A percentile compares a stretch with the other conserved stretches of the same genome.
These are phyloP conservation scores for human (Homo sapiens) DNA, from an alignment of 2,113 vertebrate species.

Conservation along the genomic window DNA sequence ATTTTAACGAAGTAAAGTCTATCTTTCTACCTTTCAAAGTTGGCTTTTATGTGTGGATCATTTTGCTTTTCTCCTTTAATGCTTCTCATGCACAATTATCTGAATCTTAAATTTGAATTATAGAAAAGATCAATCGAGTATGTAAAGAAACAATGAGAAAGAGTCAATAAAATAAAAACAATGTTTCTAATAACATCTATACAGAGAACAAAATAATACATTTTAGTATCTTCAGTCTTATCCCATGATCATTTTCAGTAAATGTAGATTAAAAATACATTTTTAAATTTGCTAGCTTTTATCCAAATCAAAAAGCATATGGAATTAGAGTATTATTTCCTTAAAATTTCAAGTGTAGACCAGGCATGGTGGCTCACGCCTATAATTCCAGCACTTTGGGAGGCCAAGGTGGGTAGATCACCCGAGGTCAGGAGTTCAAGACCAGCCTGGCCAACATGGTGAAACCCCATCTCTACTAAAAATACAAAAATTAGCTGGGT, in stretches of 20 bases:
- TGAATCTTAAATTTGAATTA: not conserved
- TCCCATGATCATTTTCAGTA: not conserved
- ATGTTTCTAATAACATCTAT: not conserved
- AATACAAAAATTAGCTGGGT: too few species aligned
- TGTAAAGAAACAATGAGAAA: not conserved
- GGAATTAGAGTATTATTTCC: not conserved
- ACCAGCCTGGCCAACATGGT: too few species aligned
- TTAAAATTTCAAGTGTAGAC: not conserved
- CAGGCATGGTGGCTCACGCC: too few species aligned
- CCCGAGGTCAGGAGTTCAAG: too few species aligned
- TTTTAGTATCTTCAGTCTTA: not conserved
- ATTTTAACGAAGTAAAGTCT: constrained; percentile 15
- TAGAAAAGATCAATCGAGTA: not conserved
- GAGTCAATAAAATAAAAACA: not conserved
- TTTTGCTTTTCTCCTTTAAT: not conserved
- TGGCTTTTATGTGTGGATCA: not conserved
- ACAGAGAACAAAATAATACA: not conserved
- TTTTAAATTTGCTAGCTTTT: not conserved
- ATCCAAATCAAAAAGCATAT: not conserved
- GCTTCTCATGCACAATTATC: not conserved
- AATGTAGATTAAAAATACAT: not conserved
- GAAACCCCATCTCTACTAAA: too few species aligned
- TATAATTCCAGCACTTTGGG: too few species aligned
- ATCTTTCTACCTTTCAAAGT: not conserved
- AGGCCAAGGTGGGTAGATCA: too few species aligned